Evolutionary conservation across 1,140 invertebrate species (phyloP), one percentile per base, ranked within the genome.

Genomic region (Drosophila leontia): DNA sequence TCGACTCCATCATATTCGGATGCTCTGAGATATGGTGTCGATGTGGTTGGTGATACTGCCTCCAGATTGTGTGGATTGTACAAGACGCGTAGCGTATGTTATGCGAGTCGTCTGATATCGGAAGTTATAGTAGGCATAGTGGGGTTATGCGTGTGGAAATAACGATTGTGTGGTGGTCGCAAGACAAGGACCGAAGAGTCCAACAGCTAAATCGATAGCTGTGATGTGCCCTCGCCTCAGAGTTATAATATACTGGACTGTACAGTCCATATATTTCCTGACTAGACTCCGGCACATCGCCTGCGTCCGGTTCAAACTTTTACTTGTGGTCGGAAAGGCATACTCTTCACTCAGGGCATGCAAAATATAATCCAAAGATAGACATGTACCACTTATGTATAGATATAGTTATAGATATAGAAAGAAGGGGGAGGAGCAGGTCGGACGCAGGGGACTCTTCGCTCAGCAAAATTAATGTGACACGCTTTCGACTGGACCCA

Each of bases 401-500:
- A 76, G 45, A 53, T 65, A 51, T 37, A 61, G 41, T 45, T 71
- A 58, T 35, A 60, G 35, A 48, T 55, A 78, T 58, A 63, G 37
- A 51, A 32, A 63, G 48, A 53, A 29, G 47, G 39, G 63, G 55
- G 47, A 5, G 42, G 51, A 29, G 63, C 8, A 60, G 45, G 62
- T 59, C 70, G 70, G 68, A 88, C 75, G 90, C 91, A 92, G 92
- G 91, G 91, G 82, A 92, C 79, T 91, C 77, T 88, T 91, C 90
- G 85, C 91, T 92, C 91, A 92, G 82, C 91, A 92, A 92, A 92
- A 92, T 91, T 92, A 78, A 92, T 92, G 91, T 92, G 91, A 92
- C 91, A 92, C 86, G 80, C 74, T 92, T 92, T 91, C 84, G 75
- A 77, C 77, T 88, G 91, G 48, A 75, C 29, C 48, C 61, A 56